Conservation (phyloP, 2,113 vertebrate species). For the Potamarius usumacintae region DNA sequence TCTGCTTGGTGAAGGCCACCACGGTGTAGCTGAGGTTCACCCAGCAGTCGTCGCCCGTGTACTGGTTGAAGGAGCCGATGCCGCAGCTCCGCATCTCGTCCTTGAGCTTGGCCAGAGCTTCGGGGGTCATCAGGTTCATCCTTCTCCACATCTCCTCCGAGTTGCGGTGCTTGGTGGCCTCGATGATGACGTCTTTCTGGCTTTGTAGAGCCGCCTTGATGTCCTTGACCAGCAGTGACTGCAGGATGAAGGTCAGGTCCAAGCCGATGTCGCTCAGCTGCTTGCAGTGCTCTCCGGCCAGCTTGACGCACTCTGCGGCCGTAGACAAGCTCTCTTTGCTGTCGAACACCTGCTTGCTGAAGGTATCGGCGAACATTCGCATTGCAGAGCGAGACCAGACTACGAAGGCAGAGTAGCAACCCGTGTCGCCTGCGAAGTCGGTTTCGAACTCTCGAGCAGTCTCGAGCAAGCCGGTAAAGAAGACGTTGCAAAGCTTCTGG, state of each 20-base stretch:
- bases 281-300: constrained; percentile 94
- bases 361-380: constrained; percentile 94
- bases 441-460: constrained; percentile 93
- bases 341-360: constrained; percentile 97
- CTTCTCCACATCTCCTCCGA: constrained; percentile 98
- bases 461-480: constrained; percentile 94
- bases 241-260: constrained; percentile 94
- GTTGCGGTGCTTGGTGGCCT: constrained; percentile 97
- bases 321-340: constrained; percentile 97
- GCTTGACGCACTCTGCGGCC: constrained; percentile 92
- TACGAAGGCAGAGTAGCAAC: constrained; percentile 95
- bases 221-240: constrained; percentile 91
- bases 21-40: constrained; percentile 97
- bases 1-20: constrained; percentile 97
- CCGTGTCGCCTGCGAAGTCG: constrained; percentile 88
- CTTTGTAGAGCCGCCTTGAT: constrained; percentile 87
- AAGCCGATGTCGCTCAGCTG: constrained; percentile 93
- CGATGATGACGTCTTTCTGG: constrained; percentile 96
- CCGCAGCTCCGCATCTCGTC: constrained; percentile 93
- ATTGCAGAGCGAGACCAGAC: constrained; percentile 94
- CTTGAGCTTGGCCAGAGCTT: constrained; percentile 87
- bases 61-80: constrained; percentile 85
- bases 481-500: constrained; percentile 97
- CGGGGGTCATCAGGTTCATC: constrained; percentile 98
- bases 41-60: constrained; percentile 96